phyloP scores from a whole-genome alignment of 2,797 vertebrate genomes.

The Gymnopithys bicolor region DNA sequence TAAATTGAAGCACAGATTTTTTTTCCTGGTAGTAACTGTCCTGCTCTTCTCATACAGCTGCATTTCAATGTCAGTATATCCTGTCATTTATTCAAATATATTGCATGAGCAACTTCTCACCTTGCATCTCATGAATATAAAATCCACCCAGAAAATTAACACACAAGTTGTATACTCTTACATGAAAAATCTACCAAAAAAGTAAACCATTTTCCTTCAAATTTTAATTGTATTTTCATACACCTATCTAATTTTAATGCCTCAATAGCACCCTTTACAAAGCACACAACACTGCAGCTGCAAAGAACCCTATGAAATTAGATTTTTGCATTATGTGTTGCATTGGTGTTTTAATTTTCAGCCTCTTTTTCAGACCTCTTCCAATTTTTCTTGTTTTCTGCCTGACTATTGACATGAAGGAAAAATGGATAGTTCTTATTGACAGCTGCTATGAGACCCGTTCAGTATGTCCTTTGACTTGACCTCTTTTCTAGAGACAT shows the following conservation, averaged over 20 bases:
- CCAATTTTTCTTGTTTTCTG: background rate
- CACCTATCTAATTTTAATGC: background rate
- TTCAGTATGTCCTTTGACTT: background rate
- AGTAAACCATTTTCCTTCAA: background rate
- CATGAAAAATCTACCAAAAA: background rate
- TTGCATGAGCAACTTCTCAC: background rate
- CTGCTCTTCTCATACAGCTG: background rate
- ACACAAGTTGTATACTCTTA: background rate
- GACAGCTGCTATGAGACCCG: background rate
- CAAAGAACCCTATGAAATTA: background rate
- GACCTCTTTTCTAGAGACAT: background rate
- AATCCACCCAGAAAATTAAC: conserved; percentile 20
- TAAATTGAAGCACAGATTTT: background rate
- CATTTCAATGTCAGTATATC: background rate
- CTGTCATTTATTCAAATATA: background rate
- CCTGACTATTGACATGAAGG: background rate
- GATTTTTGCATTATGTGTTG: background rate
- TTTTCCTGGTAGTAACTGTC: background rate
- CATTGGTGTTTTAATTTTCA: background rate
- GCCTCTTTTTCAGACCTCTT: background rate
- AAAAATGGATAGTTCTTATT: background rate
- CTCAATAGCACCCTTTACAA: background rate
- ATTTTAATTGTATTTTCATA: background rate
- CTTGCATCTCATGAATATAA: conserved; percentile 24
- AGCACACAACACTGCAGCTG: background rate